Evolutionary conservation across 2,797 vertebrate genomes (phyloP), one percentile per base, ranked within the genome.

Genomic region (Pseudopleuronectes americanus): DNA sequence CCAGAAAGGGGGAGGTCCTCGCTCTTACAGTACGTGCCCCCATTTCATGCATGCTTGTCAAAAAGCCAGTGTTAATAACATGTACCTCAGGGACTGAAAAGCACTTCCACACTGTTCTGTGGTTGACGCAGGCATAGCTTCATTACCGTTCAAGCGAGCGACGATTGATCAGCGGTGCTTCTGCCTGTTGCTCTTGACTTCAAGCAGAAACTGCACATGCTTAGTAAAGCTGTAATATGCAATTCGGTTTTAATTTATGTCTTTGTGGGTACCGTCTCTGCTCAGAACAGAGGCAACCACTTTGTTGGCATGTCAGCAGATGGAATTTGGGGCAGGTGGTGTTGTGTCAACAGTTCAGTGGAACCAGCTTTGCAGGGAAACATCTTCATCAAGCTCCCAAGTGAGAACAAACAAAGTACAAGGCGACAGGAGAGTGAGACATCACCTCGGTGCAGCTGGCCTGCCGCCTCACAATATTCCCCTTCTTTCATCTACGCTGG

Each of bases 31-130:
- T 51, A 86, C 21, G 26, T 84, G 78, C 51, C 54, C 77, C 82
- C 65, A 72, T 84, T 87, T 85, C 78, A 84, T 75, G 76, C 80
- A 63, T 76, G 81, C 84, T 83, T 85, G 78, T 87, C 87, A 84
- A 69, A 83, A 68, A 71, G 75, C 81, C 86, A 84, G 83, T 79
- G 91, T 90, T 79, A 91, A 86, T 81, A 89, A 76, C 75, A 64
- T 56, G 58, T 70, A 77, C 48, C 68, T 71, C 57, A 31, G 62
- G 24, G 53, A 65, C 52, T 73, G 67, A 73, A 21, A 62, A 80
- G 79, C 51, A 65, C n/a, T 59, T 67, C 62, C 61, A 17, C 43
- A 6, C 26, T 26, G 58, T 4, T 63, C 65, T 76, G 70, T 68
- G 83, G 82, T 81, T 17, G 8, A 51, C 28, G 21, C 51, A 65